A percentile compares a stretch with the other conserved stretches of the same genome.
Evolutionary conservation across 1,140 invertebrate species (phyloP).

Genomic region (Aphelenchoides besseyi): DNA sequence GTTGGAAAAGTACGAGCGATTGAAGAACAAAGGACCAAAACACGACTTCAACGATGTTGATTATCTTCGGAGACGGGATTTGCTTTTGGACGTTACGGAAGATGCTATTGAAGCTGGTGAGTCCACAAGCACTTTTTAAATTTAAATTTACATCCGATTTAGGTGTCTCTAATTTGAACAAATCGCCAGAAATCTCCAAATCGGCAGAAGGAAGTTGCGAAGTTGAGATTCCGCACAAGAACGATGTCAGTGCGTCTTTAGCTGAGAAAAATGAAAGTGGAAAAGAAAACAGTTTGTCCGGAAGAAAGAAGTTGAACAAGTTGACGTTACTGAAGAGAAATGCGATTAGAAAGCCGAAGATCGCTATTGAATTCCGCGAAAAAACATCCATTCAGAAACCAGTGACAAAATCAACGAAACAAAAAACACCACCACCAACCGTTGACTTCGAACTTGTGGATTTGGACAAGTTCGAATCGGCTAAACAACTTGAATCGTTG

Average conservation of each 20-base stretch:
- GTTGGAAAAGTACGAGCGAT: constrained; percentile 46
- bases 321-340: neutral
- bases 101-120: constrained; percentile 48
- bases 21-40: constrained; percentile 39
- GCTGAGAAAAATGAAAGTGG: constrained; percentile 17
- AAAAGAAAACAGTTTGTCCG: neutral
- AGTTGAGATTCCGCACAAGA: neutral
- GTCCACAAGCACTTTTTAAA: neutral
- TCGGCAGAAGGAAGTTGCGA: neutral
- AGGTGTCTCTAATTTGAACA: neutral
- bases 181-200: neutral
- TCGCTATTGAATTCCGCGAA: neutral
- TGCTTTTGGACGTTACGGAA: constrained; percentile 39
- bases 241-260: neutral
- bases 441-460: constrained; percentile 32
- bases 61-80: constrained; percentile 44
- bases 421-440: neutral
- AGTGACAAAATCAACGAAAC: neutral
- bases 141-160: neutral
- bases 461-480: constrained; percentile 16
- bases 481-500: constrained; percentile 37
- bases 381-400: constrained; percentile 18
- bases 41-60: constrained; percentile 47
- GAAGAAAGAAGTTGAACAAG: constrained; percentile 11
- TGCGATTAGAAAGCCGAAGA: neutral